Evolutionary conservation across 2,797 vertebrate species (phyloP).

Genomic region (Carduelis carduelis): DNA sequence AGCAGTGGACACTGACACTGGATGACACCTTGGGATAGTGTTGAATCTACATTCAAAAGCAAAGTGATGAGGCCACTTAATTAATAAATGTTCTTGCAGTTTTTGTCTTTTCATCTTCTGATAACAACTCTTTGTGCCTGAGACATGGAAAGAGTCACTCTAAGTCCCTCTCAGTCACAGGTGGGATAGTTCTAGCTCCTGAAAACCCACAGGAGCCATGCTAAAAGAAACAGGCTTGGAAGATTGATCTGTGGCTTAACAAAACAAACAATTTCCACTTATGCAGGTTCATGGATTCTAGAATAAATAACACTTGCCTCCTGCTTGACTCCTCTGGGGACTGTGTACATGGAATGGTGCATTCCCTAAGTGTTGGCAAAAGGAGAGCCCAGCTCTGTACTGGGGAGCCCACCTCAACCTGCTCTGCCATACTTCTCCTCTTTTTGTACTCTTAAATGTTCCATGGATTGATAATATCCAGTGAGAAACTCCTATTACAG

Average conservation of each 20-base stretch:
- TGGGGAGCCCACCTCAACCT: fast-evolving
- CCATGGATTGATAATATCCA: neutral
- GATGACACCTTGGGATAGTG: neutral
- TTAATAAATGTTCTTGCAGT: neutral
- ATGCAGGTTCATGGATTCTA: neutral
- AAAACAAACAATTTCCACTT: neutral
- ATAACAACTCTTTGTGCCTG: neutral
- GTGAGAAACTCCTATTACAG: neutral
- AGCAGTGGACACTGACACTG: neutral
- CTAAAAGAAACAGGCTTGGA: neutral
- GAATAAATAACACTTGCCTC: neutral
- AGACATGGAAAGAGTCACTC: neutral
- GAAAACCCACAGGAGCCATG: neutral
- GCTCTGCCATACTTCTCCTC: fast-evolving
- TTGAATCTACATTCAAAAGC: neutral
- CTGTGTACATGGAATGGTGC: neutral
- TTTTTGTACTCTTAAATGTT: neutral
- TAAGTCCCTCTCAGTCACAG: neutral
- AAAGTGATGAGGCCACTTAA: neutral
- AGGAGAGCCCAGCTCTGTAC: neutral
- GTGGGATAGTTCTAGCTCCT: neutral
- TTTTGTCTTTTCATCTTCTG: neutral
- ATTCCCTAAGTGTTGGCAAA: neutral
- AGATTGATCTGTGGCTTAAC: neutral
- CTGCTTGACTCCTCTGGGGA: neutral